Percentiles rank a stretch among this genome's conserved stretches.
These are phyloP conservation scores for Leptoteleia sp. DNA, from an alignment of 1,140 invertebrate species.

Conservation along the genomic window DNA sequence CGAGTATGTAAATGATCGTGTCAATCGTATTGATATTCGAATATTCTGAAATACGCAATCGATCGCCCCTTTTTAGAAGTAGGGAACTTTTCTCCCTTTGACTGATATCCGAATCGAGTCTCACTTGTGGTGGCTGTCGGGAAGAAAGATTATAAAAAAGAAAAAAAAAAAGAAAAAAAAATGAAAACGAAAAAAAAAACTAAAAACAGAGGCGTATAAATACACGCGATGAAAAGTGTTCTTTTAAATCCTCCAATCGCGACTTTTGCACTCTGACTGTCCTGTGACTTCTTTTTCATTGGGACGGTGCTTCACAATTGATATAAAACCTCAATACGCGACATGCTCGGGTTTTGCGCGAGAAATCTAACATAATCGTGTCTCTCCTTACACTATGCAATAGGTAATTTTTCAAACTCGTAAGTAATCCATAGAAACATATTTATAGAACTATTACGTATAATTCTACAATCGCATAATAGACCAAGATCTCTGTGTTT, in stretches of 20 bases:
- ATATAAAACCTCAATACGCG: slow-evolving; percentile 73
- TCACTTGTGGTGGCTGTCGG: slow-evolving; percentile 15
- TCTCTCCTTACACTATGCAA: slow-evolving; percentile 80
- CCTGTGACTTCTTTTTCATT: slow-evolving; percentile 68
- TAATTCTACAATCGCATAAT: slow-evolving; percentile 77
- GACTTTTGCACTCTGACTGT: slow-evolving; percentile 68
- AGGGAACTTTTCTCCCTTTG: slow-evolving; percentile 22
- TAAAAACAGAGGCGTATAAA: background rate
- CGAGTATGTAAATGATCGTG: background rate
- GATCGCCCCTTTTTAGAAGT: slow-evolving; percentile 29
- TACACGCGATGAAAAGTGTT: background rate
- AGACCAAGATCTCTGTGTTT: slow-evolving; percentile 78
- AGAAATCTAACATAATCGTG: slow-evolving; percentile 77
- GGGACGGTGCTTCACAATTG: slow-evolving; percentile 64
- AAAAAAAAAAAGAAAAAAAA: too few relatives aligned
- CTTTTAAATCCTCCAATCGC: slow-evolving; percentile 28
- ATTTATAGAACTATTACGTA: slow-evolving; percentile 68
- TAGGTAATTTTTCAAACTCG: slow-evolving; percentile 77
- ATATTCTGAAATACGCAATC: too few relatives aligned
- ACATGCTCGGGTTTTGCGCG: slow-evolving; percentile 68
- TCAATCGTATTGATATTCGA: background rate
- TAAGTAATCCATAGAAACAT: slow-evolving; percentile 73
- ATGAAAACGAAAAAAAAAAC: too few relatives aligned
- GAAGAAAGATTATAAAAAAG: too few relatives aligned
- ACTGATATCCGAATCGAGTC: slow-evolving; percentile 23